Percentiles rank a stretch among this genome's conserved stretches.
Conservation (phyloP, 2,113 vertebrate species). For the Ranitomeya imitator region DNA sequence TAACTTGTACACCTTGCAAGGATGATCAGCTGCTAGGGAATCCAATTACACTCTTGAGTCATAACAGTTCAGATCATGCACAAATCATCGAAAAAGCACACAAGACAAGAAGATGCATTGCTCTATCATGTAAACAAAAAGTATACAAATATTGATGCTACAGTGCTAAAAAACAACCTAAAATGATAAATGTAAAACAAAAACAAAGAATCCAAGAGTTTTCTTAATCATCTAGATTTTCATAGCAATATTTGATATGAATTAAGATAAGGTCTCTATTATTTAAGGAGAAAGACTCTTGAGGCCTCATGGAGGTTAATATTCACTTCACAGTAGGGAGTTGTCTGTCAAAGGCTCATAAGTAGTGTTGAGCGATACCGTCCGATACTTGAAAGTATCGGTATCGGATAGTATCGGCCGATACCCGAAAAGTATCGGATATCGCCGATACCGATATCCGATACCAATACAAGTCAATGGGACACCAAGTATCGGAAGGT, state of each 20-base stretch:
- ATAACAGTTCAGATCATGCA: slow-evolving; percentile 49
- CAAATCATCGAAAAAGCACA: slow-evolving; percentile 36
- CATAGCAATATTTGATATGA: no score
- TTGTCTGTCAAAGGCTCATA: slow-evolving; percentile 60
- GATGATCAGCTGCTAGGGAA: slow-evolving; percentile 53
- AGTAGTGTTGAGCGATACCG: no score
- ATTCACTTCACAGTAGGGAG: slow-evolving; percentile 44
- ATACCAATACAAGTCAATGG: no score
- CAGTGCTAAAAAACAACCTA: not conserved
- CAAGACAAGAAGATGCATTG: slow-evolving; percentile 16
- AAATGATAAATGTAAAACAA: not conserved
- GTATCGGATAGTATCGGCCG: no score
- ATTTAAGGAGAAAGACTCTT: not conserved
- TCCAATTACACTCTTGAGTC: slow-evolving; percentile 50
- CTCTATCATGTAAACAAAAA: not conserved
- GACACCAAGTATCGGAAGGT: no score
- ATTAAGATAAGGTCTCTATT: not conserved
- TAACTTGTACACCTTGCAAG: slow-evolving; percentile 55
- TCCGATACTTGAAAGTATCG: no score
- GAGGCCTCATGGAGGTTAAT: not conserved
- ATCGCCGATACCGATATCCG: no score
- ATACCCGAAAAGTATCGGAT: no score
- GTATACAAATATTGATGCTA: not conserved
- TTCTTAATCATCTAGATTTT: no score
- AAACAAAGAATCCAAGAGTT: not conserved